Conservation (phyloP, 2,888 invertebrate species). For the Zhuqinia jingwanae region DNA sequence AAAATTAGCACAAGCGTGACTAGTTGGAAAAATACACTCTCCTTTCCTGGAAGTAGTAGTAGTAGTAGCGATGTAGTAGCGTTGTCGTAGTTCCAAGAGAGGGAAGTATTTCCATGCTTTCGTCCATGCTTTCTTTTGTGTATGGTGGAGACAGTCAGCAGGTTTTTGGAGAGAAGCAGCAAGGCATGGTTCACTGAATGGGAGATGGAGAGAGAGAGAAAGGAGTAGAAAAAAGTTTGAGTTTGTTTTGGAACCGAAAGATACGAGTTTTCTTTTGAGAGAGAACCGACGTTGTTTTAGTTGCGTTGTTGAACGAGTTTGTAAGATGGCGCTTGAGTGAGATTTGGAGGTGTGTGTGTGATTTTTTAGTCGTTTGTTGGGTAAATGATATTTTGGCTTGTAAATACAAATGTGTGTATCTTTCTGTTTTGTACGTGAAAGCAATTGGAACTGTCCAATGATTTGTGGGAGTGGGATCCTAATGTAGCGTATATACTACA, state of each 20-base stretch:
- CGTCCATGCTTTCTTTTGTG: not conserved
- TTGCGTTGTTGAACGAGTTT: not conserved
- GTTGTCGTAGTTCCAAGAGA: too few species aligned
- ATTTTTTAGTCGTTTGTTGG: too few species aligned
- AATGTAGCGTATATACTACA: too few species aligned
- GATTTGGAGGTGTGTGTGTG: not conserved
- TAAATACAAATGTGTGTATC: too few species aligned
- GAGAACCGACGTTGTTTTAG: not conserved
- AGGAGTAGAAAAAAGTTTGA: slow-evolving; percentile 11
- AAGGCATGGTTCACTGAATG: not conserved
- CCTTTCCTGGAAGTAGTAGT: not conserved
- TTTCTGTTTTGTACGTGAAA: too few species aligned
- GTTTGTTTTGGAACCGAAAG: slow-evolving; percentile 51
- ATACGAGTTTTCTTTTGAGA: not conserved
- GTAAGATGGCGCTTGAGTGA: slow-evolving; percentile 21
- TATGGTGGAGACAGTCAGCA: slow-evolving; percentile 10
- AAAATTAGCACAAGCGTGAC: slow-evolving; percentile 13
- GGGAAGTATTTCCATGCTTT: too few species aligned
- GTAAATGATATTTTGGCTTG: too few species aligned
- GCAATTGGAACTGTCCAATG: too few species aligned
- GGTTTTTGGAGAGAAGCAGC: not conserved
- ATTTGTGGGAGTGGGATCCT: too few species aligned
- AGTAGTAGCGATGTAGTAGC: not conserved
- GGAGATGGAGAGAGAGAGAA: not conserved
- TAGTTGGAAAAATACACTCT: slow-evolving; percentile 7